phyloP scores from a whole-genome alignment of 2,888 invertebrate species.

The Graphium colonna region DNA sequence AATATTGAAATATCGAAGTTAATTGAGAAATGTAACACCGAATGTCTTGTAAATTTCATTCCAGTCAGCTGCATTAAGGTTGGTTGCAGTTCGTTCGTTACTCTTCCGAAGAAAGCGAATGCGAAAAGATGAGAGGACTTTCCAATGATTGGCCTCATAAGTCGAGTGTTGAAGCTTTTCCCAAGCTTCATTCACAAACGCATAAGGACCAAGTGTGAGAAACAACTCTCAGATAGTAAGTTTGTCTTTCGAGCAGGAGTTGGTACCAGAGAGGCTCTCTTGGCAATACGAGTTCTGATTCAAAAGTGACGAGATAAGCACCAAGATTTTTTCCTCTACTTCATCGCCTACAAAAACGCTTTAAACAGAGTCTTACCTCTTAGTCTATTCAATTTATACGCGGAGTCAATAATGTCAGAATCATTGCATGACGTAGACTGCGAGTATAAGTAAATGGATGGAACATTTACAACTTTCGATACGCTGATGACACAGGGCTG shows the following conservation, averaged over 20 bases:
- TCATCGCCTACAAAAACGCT: too few species aligned
- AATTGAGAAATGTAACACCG: too few species aligned
- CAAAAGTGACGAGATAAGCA: conserved; percentile 28
- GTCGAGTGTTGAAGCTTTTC: conserved; percentile 24
- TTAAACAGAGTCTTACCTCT: too few species aligned
- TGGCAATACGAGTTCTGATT: conserved; percentile 24
- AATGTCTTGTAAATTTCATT: background rate
- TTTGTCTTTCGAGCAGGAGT: conserved; percentile 25
- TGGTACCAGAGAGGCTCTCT: conserved; percentile 25
- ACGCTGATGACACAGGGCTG: too few species aligned
- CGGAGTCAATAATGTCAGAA: too few species aligned
- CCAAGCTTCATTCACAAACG: conserved; percentile 19
- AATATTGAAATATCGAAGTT: too few species aligned
- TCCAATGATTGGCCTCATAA: conserved; percentile 25
- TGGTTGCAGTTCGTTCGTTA: conserved; percentile 25
- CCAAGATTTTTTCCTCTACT: conserved; percentile 23
- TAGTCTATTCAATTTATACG: too few species aligned
- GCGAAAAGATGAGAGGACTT: conserved; percentile 24
- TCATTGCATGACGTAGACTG: too few species aligned
- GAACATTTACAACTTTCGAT: too few species aligned
- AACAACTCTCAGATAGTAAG: conserved; percentile 22
- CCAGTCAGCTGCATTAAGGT: conserved; percentile 14
- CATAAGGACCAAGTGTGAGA: conserved; percentile 15
- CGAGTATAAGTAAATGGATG: too few species aligned
- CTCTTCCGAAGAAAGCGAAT: conserved; percentile 23